Evolutionary conservation across 1,140 invertebrate genomes (phyloP), one percentile per base, ranked within the genome.

Genomic region (Temnothorax longispinosus): DNA sequence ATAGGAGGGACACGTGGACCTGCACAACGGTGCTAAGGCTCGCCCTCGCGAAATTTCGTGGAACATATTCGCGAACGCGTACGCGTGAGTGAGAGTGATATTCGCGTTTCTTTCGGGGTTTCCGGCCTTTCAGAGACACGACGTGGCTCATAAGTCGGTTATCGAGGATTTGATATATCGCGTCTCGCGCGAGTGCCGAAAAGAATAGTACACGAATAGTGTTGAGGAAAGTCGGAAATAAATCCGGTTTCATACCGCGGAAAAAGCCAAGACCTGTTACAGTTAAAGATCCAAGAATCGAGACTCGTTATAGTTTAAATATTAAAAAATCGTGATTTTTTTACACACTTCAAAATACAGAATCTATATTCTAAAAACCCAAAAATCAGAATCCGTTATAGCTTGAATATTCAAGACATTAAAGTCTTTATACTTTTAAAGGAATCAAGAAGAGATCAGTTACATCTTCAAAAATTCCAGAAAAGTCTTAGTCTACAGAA

Each of bases 51-150:
- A 64, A 15, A 21, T 50, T 32, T 13, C 41, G 69, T 15, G 44
- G n/a, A 78, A 18, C 85, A 54, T 35, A 44, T 38, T 5, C n/a
- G 44, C 27, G 62, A 11, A 13, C 44, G 15, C 52, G 64, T 54
- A 62, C 15, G 47, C 77, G 47, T 27, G 56, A 69, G 85, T 50
- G 44, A 84, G 67, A 84, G 80, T 84, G 80, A 75, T 58, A 81
- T 81, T 13, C 47, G 41, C 58, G 21, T 6, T 38, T 52, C n/a
- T 58, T 71, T 32, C 38, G 27, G 58, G 41, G 18, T 62, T 62
- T 77, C 35, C 50, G 35, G 35, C 11, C 8, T 35, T 32, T 27
- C 65, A 44, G 64, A 65, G 65, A 81, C 52, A 44, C 47, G 47
- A 32, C 47, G 21, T 21, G n/a, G 21, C 38, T 47, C 56, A 15